phyloP scores from a whole-genome alignment of 2,113 vertebrate genomes.

The Microcebus tavaratra region DNA sequence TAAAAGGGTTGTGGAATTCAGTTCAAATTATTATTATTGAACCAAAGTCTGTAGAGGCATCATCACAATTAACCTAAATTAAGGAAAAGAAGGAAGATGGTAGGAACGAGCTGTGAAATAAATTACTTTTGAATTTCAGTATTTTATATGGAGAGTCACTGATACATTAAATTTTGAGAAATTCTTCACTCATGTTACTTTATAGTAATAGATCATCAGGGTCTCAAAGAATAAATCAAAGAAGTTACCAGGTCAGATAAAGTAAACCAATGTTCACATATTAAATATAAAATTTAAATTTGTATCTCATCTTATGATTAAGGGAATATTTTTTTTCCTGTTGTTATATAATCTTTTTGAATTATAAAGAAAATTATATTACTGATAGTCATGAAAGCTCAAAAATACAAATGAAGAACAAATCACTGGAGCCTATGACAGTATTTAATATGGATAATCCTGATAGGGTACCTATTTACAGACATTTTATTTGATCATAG shows the following conservation, averaged over 20 bases:
- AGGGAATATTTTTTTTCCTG: background rate
- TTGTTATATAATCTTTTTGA: background rate
- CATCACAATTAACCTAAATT: constrained; percentile 17
- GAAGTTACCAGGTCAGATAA: background rate
- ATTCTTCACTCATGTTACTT: background rate
- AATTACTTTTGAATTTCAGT: background rate
- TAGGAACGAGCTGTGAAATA: background rate
- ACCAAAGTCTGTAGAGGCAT: background rate
- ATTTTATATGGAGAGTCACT: background rate
- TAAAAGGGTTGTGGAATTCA: background rate
- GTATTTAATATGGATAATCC: background rate
- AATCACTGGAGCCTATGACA: background rate
- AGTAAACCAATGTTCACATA: background rate
- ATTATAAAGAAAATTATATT: background rate
- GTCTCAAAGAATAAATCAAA: background rate
- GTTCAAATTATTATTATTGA: constrained; percentile 22
- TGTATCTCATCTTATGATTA: background rate
- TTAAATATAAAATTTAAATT: background rate
- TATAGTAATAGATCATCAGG: background rate
- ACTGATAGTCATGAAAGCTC: background rate
- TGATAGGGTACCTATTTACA: background rate
- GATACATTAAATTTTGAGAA: background rate
- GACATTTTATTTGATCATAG: background rate
- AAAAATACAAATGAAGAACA: background rate
- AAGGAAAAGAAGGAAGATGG: background rate